Evolutionary conservation across 2,888 invertebrate species (phyloP), one percentile per base, ranked within the genome.

Genomic region (Marasmarcha lunaedactyla): DNA sequence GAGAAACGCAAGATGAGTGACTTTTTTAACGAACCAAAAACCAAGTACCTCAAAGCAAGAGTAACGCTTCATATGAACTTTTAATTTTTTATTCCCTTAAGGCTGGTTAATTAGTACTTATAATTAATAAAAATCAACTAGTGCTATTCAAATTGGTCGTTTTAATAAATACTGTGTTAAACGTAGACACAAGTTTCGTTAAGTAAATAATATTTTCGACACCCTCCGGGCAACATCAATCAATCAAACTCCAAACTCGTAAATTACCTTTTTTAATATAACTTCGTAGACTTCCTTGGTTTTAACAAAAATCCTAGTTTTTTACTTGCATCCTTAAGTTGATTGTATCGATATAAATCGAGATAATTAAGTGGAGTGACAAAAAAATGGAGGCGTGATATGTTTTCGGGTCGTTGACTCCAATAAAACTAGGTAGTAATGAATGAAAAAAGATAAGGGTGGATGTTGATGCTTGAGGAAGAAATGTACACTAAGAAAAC

Each of bases 331-430:
- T 54, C 51, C 59, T 4, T 4, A 13, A 56, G 54, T 65, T 57
- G 72, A 68, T 72, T 69, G 76, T 78, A 81, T 81, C 79, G 70
- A 74, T 76, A 74, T 77, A 78, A 76, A 81, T 73, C 72, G 67
- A 65, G 74, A 78, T 79, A 81, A 81, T 81, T 81, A 79, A 81
- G 77, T 71, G 72, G 69, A 72, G 76, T 71, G 77, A 81, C 79
- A 81, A 79, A 81, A 47, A 81, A 81, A 71, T 78, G 62, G 71
- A 78, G 76, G 78, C 71, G 71, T 72, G 71, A 77, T 79, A 63
- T 71, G 74, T 78, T 74, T 71, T 73, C 72, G 77, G 69, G 54
- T 72, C 77, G 78, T 79, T 77, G 79, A 72, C 67, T 81, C 63
- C 66, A 71, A 78, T 77, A 76, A 71, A 71, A 67, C 20, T 77